Percentiles rank a stretch among this genome's conserved stretches.
Conservation (phyloP, 2,888 invertebrate genomes). For the Anarsia innoxiella region DNA sequence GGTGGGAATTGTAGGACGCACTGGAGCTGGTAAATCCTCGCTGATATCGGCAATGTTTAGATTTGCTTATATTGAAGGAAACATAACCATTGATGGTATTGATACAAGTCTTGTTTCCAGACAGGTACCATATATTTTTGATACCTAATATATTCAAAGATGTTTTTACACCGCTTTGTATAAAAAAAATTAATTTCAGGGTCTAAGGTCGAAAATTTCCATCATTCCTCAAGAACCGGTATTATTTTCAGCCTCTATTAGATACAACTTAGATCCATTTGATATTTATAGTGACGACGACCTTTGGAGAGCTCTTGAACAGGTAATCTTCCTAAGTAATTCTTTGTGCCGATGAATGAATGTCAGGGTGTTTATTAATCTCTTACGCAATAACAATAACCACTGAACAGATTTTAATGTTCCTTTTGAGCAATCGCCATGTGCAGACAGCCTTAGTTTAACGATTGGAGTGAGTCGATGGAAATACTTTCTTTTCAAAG, state of each 20-base stretch:
- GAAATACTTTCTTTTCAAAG: no score
- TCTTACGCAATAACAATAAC: no score
- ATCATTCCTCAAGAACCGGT: constrained; percentile 89
- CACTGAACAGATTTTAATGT: no score
- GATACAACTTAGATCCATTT: constrained; percentile 86
- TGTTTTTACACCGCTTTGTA: no score
- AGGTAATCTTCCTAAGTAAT: no score
- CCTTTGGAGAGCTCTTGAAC: constrained; percentile 83
- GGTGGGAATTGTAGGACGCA: constrained; percentile 85
- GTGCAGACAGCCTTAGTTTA: no score
- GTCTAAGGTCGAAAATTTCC: constrained; percentile 76
- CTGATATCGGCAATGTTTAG: constrained; percentile 84
- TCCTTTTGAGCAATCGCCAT: no score
- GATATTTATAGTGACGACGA: constrained; percentile 79
- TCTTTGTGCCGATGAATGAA: no score
- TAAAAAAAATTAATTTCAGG: constrained; percentile 68
- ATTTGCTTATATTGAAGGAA: constrained; percentile 77
- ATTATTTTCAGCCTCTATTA: constrained; percentile 80
- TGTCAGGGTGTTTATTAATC: no score
- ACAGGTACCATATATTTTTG: no score
- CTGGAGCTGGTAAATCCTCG: constrained; percentile 91
- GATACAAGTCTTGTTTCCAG: constrained; percentile 73
- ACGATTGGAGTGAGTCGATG: no score
- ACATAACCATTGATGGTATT: constrained; percentile 78
- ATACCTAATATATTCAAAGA: no score